A percentile compares a stretch with the other conserved stretches of the same genome.
Conservation (phyloP, 2,113 vertebrate species). For the Hydrochoerus hydrochaeris region DNA sequence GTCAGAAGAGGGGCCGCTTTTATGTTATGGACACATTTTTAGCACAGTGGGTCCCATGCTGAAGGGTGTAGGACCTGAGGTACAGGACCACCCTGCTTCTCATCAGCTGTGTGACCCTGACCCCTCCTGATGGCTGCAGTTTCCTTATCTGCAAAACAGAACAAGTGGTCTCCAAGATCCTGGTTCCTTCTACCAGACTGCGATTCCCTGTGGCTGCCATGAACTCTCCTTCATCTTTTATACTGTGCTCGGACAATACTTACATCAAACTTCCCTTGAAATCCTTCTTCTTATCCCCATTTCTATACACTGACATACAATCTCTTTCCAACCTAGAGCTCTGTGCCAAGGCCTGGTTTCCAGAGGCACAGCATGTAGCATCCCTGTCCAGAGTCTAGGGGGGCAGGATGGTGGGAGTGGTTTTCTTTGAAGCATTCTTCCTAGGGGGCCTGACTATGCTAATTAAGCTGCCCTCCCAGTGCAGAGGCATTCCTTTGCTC, state of each 20-base stretch:
- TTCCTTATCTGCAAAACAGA: not conserved
- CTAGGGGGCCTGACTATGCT: not conserved
- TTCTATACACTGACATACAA: too few relatives aligned
- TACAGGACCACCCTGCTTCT: not conserved
- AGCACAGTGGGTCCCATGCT: not conserved
- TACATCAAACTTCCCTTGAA: not conserved
- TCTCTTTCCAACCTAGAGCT: not conserved
- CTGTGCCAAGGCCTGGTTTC: not conserved
- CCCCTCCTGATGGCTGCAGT: not conserved
- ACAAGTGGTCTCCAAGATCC: not conserved
- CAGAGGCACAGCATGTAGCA: not conserved
- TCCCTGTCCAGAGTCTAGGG: not conserved
- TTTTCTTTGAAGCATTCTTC: not conserved
- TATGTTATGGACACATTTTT: not conserved
- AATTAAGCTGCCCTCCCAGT: not conserved
- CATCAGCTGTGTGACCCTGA: not conserved
- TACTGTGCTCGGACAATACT: not conserved
- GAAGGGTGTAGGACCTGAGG: accelerated
- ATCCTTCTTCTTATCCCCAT: not conserved
- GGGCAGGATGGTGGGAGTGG: not conserved
- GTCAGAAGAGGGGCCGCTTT: not conserved
- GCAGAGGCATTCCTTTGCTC: not conserved
- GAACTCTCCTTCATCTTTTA: not conserved
- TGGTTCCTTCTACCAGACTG: not conserved
- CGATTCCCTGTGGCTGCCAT: accelerated